Base-by-base conservation (phyloP, 2,797 vertebrate genomes). In the Telmatherina bonti region DNA sequence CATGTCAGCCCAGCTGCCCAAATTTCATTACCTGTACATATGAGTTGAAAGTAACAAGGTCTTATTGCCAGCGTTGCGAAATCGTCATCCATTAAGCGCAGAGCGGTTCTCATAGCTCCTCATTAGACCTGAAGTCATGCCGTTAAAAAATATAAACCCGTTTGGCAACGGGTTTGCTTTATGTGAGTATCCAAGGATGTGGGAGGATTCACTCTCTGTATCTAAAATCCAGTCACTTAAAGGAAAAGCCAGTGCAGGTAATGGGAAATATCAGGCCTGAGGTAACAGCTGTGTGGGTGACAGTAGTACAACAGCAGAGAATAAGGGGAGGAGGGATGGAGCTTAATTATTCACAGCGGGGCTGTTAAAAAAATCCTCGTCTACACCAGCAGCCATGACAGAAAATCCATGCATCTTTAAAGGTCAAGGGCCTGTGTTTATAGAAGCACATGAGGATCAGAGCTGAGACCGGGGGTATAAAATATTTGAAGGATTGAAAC, bases 331-430 rank as follows among this genome's bases (percentile, higher is more conserved):
- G n/a, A 20, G 59, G 70, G 52, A 18, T 31, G 76, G n/a, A 57
- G 67, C 82, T 71, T 89, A 85, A 89, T 85, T 67, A 87, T 73
- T 73, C 76, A 73, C 74, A 68, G 61, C 5, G 26, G 72, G 59
- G 73, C 79, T 73, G 71, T 76, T 18, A 85, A 88, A 38, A 36
- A 84, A 82, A 86, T 41, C 69, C 22, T 71, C 58, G 51, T 56
- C 62, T 75, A 74, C 60, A 62, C 64, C 56, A 30, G 74, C 26
- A 69, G 72, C 74, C 62, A 36, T 70, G 86, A 75, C 83, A 89
- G 81, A 66, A 88, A 91, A 90, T 89, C 81, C 63, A 86, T 89
- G 85, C 72, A 70, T 81, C 62, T 77, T 72, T 62, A 90, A 90
- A 90, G 91, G 87, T 91, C 85, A 90, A 71, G 74, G 82, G 68